These are phyloP conservation scores for Aricia artaxerxes DNA, from an alignment of 2,888 invertebrate genomes.

Conservation along the genomic window DNA sequence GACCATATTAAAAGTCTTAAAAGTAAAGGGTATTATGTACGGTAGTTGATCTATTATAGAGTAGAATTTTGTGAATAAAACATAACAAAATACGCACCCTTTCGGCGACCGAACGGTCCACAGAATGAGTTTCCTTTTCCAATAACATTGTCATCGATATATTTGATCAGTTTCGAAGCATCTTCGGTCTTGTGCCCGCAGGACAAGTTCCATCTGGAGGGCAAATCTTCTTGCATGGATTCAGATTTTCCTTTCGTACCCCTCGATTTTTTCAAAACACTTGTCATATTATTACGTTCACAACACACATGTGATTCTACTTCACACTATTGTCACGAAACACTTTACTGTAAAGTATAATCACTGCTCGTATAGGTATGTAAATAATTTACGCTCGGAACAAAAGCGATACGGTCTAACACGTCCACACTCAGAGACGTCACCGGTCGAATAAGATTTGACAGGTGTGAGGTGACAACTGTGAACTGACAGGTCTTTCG, in stretches of 20 bases:
- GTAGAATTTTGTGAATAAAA: not conserved
- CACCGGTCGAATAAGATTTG: not conserved
- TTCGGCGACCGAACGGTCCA: conserved; percentile 90
- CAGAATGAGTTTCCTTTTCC: conserved; percentile 90
- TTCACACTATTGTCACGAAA: conserved; percentile 39
- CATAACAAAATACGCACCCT: conserved; percentile 77
- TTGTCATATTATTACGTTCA: conserved; percentile 71
- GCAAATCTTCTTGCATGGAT: conserved; percentile 77
- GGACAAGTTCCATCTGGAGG: conserved; percentile 66
- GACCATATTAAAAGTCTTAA: no score
- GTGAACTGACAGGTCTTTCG: not conserved
- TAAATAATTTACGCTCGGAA: not conserved
- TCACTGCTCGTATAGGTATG: conserved; percentile 39
- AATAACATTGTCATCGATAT: conserved; percentile 89
- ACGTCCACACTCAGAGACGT: not conserved
- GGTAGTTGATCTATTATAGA: not conserved
- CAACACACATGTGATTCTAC: conserved; percentile 51
- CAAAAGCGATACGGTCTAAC: not conserved
- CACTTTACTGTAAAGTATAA: conserved; percentile 35
- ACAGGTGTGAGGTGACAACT: not conserved
- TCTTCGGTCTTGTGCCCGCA: conserved; percentile 82
- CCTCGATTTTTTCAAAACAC: conserved; percentile 76
- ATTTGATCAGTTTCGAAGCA: conserved; percentile 85
- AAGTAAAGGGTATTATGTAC: not conserved
- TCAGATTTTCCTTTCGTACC: conserved; percentile 76